phyloP scores from a whole-genome alignment of 1,140 invertebrate species.

The Drosophila tani region DNA sequence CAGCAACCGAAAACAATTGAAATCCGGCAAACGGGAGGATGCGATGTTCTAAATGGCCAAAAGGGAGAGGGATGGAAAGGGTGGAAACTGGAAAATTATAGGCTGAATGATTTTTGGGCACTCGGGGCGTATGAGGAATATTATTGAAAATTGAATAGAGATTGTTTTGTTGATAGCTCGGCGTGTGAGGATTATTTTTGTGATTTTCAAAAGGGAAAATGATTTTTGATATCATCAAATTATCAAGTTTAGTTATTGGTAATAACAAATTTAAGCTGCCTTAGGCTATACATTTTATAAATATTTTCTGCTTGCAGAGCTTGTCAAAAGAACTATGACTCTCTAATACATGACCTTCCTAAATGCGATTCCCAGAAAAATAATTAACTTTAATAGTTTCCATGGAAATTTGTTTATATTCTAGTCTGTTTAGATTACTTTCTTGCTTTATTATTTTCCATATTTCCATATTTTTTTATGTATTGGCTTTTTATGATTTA shows the following conservation, averaged over 20 bases:
- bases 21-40: neutral
- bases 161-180: neutral
- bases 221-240: slow-evolving; percentile 23
- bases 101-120: slow-evolving; percentile 4
- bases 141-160: slow-evolving; percentile 34
- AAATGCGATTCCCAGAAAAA: neutral
- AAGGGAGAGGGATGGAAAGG: neutral
- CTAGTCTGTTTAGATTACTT: no score
- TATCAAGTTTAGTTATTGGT: slow-evolving; percentile 15
- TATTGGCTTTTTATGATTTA: neutral
- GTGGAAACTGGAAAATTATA: slow-evolving; percentile 9
- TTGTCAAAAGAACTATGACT: no score
- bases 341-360: no score
- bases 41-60: slow-evolving; percentile 2
- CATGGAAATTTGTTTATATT: no score
- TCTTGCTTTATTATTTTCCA: no score
- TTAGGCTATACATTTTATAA: neutral
- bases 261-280: neutral
- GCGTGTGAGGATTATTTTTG: neutral
- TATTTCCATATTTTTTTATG: neutral
- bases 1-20: slow-evolving; percentile 30
- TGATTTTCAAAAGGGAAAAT: neutral
- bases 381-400: no score
- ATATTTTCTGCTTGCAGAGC: neutral
- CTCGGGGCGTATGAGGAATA: slow-evolving; percentile 31